These are phyloP conservation scores for Drosophila insularis DNA, from an alignment of 1,140 invertebrate species.

Conservation along the genomic window DNA sequence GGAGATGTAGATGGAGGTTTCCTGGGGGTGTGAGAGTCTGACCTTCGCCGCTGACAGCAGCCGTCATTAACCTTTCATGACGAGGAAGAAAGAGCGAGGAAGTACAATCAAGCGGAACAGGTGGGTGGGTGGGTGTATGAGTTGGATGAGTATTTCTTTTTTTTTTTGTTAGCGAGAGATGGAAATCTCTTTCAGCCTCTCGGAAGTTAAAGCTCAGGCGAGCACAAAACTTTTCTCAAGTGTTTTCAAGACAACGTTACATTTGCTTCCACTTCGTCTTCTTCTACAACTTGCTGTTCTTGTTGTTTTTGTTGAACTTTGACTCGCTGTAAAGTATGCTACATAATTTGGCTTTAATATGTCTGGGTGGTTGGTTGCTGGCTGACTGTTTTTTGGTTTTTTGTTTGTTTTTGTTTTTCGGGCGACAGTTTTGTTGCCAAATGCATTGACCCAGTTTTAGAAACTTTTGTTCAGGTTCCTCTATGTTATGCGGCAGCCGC, in stretches of 20 bases:
- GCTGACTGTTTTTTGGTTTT: background rate
- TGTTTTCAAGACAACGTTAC: constrained; percentile 51
- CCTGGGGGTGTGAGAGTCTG: constrained; percentile 33
- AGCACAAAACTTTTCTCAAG: constrained; percentile 55
- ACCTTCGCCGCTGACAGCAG: constrained; percentile 76
- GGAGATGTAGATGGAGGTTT: background rate
- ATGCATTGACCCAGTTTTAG: constrained; percentile 53
- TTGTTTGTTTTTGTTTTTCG: background rate
- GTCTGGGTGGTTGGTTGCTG: constrained; percentile 22
- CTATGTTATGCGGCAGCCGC: constrained; percentile 13
- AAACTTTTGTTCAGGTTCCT: background rate
- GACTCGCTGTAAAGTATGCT: constrained; percentile 29
- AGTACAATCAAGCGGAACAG: constrained; percentile 72
- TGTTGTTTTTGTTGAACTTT: constrained; percentile 42
- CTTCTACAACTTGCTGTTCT: background rate
- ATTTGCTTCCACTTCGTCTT: background rate
- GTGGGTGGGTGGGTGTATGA: constrained; percentile 24
- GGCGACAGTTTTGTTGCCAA: constrained; percentile 19
- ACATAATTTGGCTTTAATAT: constrained; percentile 55
- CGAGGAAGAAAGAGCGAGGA: constrained; percentile 39
- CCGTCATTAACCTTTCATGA: constrained; percentile 79
- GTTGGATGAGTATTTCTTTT: background rate
- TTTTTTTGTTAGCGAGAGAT: background rate
- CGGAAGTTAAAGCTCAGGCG: constrained; percentile 47
- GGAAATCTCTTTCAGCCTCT: constrained; percentile 7